Conservation (phyloP, 2,797 vertebrate species). For the Sebastes dallii region DNA sequence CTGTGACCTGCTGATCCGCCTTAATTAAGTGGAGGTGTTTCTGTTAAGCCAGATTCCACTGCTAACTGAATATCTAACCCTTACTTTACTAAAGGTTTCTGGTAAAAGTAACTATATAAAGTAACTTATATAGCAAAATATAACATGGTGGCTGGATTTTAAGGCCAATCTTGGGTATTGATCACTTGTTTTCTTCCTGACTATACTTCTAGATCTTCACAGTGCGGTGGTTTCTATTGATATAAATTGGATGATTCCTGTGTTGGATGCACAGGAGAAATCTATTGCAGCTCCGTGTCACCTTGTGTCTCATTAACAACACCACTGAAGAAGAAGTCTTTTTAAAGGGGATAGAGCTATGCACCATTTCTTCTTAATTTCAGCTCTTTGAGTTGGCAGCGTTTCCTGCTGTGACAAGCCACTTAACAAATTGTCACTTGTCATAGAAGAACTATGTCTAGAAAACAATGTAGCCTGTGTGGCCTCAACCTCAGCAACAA, state of each 20-base stretch:
- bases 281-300: background rate
- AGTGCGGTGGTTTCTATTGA: background rate
- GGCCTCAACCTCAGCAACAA: background rate
- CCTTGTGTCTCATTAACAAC: background rate
- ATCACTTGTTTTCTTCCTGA: background rate
- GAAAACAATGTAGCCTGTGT: background rate
- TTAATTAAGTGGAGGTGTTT: background rate
- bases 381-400: background rate
- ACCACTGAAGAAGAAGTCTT: background rate
- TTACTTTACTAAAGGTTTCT: background rate
- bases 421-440: background rate
- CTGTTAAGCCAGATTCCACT: background rate
- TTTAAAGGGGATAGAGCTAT: background rate
- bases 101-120: background rate
- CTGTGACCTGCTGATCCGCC: background rate
- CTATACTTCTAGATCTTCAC: background rate
- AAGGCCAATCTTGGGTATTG: background rate
- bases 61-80: background rate
- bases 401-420: background rate
- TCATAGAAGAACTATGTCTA: background rate
- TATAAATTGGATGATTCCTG: background rate
- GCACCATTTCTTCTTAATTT: background rate
- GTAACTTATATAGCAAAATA: background rate
- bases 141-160: background rate
- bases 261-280: background rate